Evolutionary conservation across 1,140 invertebrate species (phyloP).

Genomic region (Drosophila bocki): DNA sequence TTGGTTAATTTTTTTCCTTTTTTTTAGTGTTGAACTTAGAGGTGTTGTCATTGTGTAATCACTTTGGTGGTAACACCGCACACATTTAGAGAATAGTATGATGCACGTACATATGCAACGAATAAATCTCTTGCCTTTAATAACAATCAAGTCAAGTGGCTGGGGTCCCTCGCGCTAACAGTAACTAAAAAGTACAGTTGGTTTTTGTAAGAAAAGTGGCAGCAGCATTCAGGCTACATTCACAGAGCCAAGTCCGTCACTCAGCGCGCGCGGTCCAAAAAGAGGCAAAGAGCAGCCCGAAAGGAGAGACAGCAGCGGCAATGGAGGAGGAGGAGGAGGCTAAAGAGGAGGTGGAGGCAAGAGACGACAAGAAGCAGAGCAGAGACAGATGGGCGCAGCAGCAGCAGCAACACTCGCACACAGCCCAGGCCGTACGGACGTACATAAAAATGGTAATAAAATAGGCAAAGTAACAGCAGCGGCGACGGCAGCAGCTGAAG

Average conservation of each 20-base stretch:
- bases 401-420: conserved; percentile 38
- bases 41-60: conserved; percentile 7
- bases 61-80: conserved; percentile 6
- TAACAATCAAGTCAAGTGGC: conserved; percentile 78
- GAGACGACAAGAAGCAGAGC: conserved; percentile 40
- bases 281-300: conserved; percentile 46
- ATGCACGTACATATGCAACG: conserved; percentile 18
- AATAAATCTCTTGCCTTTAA: conserved; percentile 55
- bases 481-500: conserved; percentile 30
- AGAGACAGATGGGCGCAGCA: conserved; percentile 56
- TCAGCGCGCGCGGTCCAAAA: conserved; percentile 35
- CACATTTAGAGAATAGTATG: background rate
- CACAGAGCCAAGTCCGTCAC: conserved; percentile 55
- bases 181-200: conserved; percentile 81
- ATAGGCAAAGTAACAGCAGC: conserved; percentile 63
- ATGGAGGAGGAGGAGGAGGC: conserved; percentile 4
- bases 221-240: conserved; percentile 31
- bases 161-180: conserved; percentile 59
- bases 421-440: conserved; percentile 15
- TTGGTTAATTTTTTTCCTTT: background rate
- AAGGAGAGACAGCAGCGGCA: conserved; percentile 35
- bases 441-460: conserved; percentile 65
- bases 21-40: conserved; percentile 1
- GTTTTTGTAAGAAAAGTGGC: conserved; percentile 75
- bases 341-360: conserved; percentile 8